Conservation (phyloP, 1,140 invertebrate genomes). For the Drosophila punjabiensis region DNA sequence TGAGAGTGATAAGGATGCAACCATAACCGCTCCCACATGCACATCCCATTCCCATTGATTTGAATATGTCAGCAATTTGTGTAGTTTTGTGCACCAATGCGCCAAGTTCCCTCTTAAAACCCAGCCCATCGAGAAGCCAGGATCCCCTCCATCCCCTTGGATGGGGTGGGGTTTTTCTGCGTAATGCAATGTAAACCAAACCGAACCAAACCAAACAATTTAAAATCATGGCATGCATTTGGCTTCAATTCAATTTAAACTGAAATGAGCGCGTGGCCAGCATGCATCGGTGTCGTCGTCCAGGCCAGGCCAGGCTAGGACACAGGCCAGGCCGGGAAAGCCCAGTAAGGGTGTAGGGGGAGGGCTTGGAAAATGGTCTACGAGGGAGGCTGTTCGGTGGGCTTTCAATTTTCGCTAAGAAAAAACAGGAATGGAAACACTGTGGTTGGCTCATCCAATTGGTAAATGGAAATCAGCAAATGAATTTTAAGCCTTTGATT, state of each 20-base stretch:
- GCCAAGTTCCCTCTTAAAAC: conserved; percentile 24
- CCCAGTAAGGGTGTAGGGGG: background rate
- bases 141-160: background rate
- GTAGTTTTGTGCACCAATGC: conserved; percentile 80
- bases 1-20: conserved; percentile 52
- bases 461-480: background rate
- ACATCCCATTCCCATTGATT: conserved; percentile 72
- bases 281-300: conserved; percentile 30
- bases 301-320: conserved; percentile 3
- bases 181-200: conserved; percentile 81
- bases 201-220: conserved; percentile 77
- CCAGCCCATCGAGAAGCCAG: conserved; percentile 5
- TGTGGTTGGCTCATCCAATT: conserved; percentile 11
- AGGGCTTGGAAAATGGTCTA: background rate
- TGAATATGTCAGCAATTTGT: conserved; percentile 84
- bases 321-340: background rate
- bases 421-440: conserved; percentile 5
- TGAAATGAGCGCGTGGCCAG: conserved; percentile 70
- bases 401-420: conserved; percentile 9
- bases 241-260: conserved; percentile 83
- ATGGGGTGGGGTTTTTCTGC: conserved; percentile 38
- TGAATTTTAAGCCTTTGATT: conserved; percentile 5
- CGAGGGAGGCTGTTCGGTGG: conserved; percentile 2
- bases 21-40: conserved; percentile 33
- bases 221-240: conserved; percentile 83